Percentiles rank a stretch among this genome's conserved stretches.
Conservation (phyloP, 1,140 invertebrate species). For the Bombus sibiricus region DNA sequence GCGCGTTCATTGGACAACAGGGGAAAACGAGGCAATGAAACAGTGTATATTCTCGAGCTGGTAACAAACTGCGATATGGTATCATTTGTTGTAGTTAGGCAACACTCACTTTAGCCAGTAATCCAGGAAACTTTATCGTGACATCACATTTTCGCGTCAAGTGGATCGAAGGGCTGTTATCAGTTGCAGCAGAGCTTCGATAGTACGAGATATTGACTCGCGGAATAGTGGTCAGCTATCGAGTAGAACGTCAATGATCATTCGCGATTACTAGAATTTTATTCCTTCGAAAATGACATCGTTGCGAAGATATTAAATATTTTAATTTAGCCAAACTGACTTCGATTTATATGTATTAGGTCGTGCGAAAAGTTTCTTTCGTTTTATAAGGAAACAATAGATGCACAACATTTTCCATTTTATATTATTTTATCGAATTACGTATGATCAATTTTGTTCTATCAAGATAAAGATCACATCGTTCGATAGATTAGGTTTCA, state of each 20-base stretch:
- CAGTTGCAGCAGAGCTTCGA: background rate
- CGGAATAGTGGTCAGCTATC: no score
- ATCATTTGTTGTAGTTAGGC: background rate
- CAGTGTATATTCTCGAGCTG: no score
- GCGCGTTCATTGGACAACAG: background rate
- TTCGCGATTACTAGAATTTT: background rate
- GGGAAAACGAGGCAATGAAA: background rate
- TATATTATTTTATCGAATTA: no score
- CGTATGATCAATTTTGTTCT: no score
- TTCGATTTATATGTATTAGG: background rate
- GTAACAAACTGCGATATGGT: background rate
- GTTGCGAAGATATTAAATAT: background rate
- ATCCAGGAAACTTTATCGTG: constrained; percentile 12
- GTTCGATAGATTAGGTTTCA: no score
- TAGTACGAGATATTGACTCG: background rate
- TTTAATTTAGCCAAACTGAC: background rate
- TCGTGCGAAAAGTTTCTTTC: no score
- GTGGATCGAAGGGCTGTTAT: constrained; percentile 16
- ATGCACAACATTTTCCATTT: no score
- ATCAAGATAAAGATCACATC: no score
- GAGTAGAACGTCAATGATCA: background rate
- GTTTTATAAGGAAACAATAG: no score
- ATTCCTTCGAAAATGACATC: background rate
- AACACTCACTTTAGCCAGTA: background rate
- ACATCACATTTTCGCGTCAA: constrained; percentile 15